Base-by-base conservation (phyloP, 2,113 vertebrate species). In the Myotis davidii region DNA sequence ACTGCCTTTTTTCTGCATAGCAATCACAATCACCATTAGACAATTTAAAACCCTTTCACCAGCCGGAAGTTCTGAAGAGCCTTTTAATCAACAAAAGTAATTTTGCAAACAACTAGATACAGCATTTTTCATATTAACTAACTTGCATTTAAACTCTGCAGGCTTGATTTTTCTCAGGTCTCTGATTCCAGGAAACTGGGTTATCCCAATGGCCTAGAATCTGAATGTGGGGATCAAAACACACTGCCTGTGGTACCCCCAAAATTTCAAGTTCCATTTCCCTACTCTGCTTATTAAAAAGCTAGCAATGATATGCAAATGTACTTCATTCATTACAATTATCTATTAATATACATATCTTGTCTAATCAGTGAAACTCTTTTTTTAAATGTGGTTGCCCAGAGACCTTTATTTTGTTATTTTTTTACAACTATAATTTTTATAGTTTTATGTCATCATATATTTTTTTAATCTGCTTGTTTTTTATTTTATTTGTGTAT, bases 1-100 rank as follows among this genome's bases (percentile, higher is more conserved):
- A 91, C 97, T 98, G 98, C 98, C 98, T 98, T 99, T 99, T 99
- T 99, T 98, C 98, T 99, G 99, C 99, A 98, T 98, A 98, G 98
- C 99, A 99, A 99, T 99, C 99, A 99, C 99, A 99, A 99, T 99
- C 99, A 99, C 98, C 98, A 99, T 99, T 98, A 99, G 99, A 99
- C 99, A 99, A 99, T 99, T 99, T 99, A 99, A 99, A 99, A 99
- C 99, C 98, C 99, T 99, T 99, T 99, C 98, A 98, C 98, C 98
- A 99, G 98, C 99, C 98, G 98, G 98, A 99, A 99, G 99, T 99
- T 99, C 99, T 98, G 98, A 98, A 99, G 99, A 99, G 98, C 98
- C 99, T 99, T 99, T 99, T 99, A 99, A 99, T 99, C 99, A 99
- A 99, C 99, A 99, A 98, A 99, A 99, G 99, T 99, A 98, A 98